Percentiles rank a stretch among this genome's conserved stretches.
Evolutionary conservation across 2,113 vertebrate genomes (phyloP).

Genomic region (Prochilodus magdalenae): DNA sequence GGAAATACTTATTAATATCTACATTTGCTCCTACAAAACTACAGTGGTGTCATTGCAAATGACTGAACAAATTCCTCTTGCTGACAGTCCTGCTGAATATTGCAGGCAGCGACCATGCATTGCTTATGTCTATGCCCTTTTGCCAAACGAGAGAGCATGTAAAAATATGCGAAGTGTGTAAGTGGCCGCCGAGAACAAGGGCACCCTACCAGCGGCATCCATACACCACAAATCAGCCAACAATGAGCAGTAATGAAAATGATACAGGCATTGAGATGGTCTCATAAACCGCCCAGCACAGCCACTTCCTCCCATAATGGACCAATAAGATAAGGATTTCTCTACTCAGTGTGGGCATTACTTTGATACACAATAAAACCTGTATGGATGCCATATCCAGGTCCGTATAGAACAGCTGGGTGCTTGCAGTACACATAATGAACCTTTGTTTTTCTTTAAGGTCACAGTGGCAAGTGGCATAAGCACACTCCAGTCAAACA

Average conservation of each 20-base stretch:
- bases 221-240: slow-evolving; percentile 9
- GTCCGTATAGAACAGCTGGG: not conserved
- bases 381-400: not conserved
- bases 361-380: not conserved
- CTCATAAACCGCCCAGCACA: not conserved
- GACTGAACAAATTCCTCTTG: not conserved
- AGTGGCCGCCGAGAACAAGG: not conserved
- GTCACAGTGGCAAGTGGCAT: not conserved
- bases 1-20: not conserved
- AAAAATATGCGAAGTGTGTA: slow-evolving; percentile 1
- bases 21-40: not conserved
- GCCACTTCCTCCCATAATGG: not conserved
- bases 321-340: slow-evolving; percentile 1
- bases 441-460: not conserved
- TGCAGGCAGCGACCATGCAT: not conserved
- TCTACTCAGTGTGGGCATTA: not conserved
- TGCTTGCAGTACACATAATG: not conserved
- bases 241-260: not conserved
- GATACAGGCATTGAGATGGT: not conserved
- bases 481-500: not conserved
- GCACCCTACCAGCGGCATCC: not conserved
- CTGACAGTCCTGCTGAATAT: slow-evolving; percentile 9
- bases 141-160: not conserved
- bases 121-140: slow-evolving; percentile 8
- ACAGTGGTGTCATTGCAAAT: not conserved